Evolutionary conservation across 2,113 vertebrate species (phyloP), one percentile per base, ranked within the genome.

Genomic region (Ptychochromis oligacanthus): DNA sequence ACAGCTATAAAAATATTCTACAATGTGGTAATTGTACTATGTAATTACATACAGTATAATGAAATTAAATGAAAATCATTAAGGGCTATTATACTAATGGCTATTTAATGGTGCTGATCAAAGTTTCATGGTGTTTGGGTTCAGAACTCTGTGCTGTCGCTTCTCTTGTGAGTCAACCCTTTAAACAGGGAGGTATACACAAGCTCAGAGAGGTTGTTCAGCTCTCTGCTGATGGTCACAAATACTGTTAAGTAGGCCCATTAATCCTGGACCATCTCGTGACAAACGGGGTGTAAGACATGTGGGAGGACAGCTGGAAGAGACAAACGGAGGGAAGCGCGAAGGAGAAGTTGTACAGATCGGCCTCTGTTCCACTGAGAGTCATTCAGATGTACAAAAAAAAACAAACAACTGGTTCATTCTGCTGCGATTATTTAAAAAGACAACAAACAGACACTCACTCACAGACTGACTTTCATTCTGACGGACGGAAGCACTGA

Each of bases 231-330:
- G 65, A 70, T 70, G 65, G 43, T 0, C 5, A 9, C 65, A 70
- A 43, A 70, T 70, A 70, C 24, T 49, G 43, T 28, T 28, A 70
- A 70, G 43, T 7, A 67, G 65, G 46, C 12, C 34, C 76, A 87
- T 90, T 90, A 75, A 87, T 87, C 77, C 74, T 72, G 65, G 43
- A 52, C 18, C 3, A 15, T 54, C 75, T 65, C 54, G 34, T 79
- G 87, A 81, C 59, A 81, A 72, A 84, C 80, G 1, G 57, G 40
- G 80, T 65, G 85, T 22, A 0, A 67, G 83, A 86, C 52, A 6
- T 58, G 83, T 65, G 81, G 88, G 85, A 77, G 82, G 85, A 81
- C 79, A 76, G 64, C 36, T 36, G 70, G 76, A 70, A 58, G 55
- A 76, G 34, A 76, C 3, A 1, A 18, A 24, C 55, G 43, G 54